Conservation (phyloP, 1,140 invertebrate genomes). For the Aradophagus sp. region DNA sequence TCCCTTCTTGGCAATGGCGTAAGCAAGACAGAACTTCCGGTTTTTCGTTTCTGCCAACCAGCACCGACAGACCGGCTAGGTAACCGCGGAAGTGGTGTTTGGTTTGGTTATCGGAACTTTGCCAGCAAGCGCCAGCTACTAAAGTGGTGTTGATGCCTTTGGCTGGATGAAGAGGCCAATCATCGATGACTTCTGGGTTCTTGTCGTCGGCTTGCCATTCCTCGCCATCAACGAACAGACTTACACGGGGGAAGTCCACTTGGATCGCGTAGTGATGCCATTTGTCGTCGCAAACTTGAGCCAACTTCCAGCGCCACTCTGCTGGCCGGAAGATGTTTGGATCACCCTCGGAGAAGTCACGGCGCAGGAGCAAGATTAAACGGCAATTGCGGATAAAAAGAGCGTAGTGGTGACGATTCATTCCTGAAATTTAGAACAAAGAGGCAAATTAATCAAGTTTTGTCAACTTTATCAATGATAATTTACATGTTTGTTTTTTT, state of each 20-base stretch:
- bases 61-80: conserved; percentile 88
- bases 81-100: conserved; percentile 92
- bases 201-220: conserved; percentile 84
- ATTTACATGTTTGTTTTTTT: too few relatives aligned
- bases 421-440: conserved; percentile 79
- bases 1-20: conserved; percentile 89
- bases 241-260: conserved; percentile 91
- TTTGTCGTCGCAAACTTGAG: conserved; percentile 95
- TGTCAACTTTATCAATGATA: too few relatives aligned
- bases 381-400: conserved; percentile 97
- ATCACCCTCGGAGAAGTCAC: conserved; percentile 94
- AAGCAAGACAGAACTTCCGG: conserved; percentile 88
- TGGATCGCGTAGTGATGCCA: conserved; percentile 99
- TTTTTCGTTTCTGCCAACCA: conserved; percentile 87
- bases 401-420: conserved; percentile 98
- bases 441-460: too few relatives aligned
- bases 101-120: conserved; percentile 92
- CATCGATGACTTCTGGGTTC: conserved; percentile 98
- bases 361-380: conserved; percentile 91
- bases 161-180: conserved; percentile 98
- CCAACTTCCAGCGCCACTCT: conserved; percentile 97
- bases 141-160: conserved; percentile 95
- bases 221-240: conserved; percentile 92
- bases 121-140: conserved; percentile 97
- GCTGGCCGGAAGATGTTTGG: conserved; percentile 97